Conservation (phyloP, 2,888 invertebrate species). For the Myathropa florea region DNA sequence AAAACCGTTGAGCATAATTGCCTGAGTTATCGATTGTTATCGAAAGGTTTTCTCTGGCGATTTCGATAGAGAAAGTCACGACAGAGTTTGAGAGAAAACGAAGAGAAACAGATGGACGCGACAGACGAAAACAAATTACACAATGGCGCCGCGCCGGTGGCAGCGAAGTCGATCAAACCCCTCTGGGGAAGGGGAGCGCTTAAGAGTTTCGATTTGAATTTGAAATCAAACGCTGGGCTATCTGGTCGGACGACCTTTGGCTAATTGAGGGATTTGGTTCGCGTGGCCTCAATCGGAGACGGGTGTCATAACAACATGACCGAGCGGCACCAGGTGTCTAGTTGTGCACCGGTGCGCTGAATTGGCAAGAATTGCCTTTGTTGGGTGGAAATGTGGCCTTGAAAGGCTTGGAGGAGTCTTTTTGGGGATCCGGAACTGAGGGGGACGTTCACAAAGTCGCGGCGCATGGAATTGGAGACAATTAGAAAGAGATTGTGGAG, state of each 20-base stretch:
- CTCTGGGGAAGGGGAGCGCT: background rate
- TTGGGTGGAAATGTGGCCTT: background rate
- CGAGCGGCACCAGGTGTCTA: background rate
- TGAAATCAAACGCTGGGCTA: background rate
- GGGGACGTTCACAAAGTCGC: no score
- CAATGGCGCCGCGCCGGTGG: background rate
- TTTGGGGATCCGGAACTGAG: background rate
- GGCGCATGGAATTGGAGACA: no score
- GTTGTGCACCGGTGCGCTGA: background rate
- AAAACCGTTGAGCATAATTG: slow-evolving; percentile 11
- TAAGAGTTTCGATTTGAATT: background rate
- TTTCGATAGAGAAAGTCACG: slow-evolving; percentile 32
- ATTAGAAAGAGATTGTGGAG: no score
- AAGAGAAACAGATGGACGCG: background rate
- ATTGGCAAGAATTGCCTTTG: background rate
- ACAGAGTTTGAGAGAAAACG: background rate
- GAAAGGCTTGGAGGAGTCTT: background rate
- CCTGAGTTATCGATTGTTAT: slow-evolving; percentile 43
- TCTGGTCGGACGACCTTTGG: slow-evolving; percentile 37
- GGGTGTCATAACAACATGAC: slow-evolving; percentile 22
- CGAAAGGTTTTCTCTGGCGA: slow-evolving; percentile 39
- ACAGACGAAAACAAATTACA: background rate
- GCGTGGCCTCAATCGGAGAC: slow-evolving; percentile 42
- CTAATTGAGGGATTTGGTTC: slow-evolving; percentile 47
- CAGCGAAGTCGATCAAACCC: background rate